Evolutionary conservation across 1,140 invertebrate genomes (phyloP).

Genomic region (Arctopsyche grandis): DNA sequence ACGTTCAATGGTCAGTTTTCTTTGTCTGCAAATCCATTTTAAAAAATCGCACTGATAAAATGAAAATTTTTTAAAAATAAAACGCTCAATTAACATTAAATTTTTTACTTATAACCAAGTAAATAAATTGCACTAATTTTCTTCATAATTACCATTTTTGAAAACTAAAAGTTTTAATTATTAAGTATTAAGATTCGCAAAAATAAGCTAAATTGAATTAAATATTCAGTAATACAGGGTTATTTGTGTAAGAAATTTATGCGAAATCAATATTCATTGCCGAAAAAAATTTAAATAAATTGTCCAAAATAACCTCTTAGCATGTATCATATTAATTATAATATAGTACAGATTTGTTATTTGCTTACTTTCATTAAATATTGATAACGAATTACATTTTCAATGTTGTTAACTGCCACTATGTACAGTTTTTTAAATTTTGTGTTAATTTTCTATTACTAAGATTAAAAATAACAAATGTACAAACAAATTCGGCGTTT

Average conservation of each 20-base stretch:
- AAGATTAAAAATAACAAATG: constrained; percentile 53
- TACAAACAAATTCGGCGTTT: constrained; percentile 43
- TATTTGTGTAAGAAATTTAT: constrained; percentile 33
- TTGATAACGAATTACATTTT: constrained; percentile 45
- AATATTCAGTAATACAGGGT: constrained; percentile 42
- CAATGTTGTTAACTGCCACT: constrained; percentile 53
- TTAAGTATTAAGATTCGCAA: constrained; percentile 12
- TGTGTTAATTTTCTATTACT: constrained; percentile 53
- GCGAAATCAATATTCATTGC: constrained; percentile 31
- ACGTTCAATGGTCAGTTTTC: no score
- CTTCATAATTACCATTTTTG: constrained; percentile 42
- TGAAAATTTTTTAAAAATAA: constrained; percentile 41
- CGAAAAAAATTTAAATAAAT: constrained; percentile 39
- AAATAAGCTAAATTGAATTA: constrained; percentile 1
- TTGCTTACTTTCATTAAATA: constrained; percentile 43
- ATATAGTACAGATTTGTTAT: constrained; percentile 27
- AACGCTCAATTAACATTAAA: constrained; percentile 53
- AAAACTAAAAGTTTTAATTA: constrained; percentile 35
- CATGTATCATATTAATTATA: background rate
- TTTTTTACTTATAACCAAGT: constrained; percentile 37
- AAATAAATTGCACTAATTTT: constrained; percentile 48
- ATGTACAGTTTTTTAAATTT: constrained; percentile 52
- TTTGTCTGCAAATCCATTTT: no score
- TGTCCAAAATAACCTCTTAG: constrained; percentile 31
- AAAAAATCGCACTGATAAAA: no score